Evolutionary conservation across 2,888 invertebrate genomes (phyloP), one percentile per base, ranked within the genome.

Genomic region (Drosophila setosimentum): DNA sequence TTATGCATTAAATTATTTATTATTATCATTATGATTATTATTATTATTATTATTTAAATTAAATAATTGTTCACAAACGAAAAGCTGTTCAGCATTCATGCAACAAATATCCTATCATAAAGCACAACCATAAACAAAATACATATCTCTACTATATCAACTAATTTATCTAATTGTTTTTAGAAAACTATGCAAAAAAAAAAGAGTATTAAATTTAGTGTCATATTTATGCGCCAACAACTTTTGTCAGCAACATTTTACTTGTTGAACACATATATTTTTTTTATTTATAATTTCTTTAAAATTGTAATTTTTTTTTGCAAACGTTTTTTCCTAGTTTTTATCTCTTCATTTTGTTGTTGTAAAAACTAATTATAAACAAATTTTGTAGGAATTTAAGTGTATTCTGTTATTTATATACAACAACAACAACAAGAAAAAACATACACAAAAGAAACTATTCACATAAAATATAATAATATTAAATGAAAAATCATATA

Each of bases 171-270:
- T 33, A 70, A 57, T 64, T 64, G 62, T 70, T 67, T 67, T 58
- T 64, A 33, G 21, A 33, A 37, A 68, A 82, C 64, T 74, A 77
- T 73, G 76, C 74, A 73, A 87, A 45, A 45, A 45, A 21, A 45
- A 45, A 86, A 86, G 91, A 91, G 91, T 92, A 92, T 91, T 91
- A 92, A 91, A 87, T 92, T 91, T 91, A 92, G 92, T 92, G 92
- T 92, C 92, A 92, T 92, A 92, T 91, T 91, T 85, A 73, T 68
- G 68, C 49, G 76, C 59, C 72, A 76, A 76, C 40, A 58, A 42
- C 42, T 50, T 63, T 68, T 73, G 48, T 35, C 50, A 57, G 51
- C 57, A 68, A 68, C 68, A 68, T 54, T 76, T 51, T 62, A 71
- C 73, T 76, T 73, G 68, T 67, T 76, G 73, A 75, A 64, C 27